Evolutionary conservation across 2,797 vertebrate species (phyloP), one percentile per base, ranked within the genome.

Genomic region (Galago senegalensis): DNA sequence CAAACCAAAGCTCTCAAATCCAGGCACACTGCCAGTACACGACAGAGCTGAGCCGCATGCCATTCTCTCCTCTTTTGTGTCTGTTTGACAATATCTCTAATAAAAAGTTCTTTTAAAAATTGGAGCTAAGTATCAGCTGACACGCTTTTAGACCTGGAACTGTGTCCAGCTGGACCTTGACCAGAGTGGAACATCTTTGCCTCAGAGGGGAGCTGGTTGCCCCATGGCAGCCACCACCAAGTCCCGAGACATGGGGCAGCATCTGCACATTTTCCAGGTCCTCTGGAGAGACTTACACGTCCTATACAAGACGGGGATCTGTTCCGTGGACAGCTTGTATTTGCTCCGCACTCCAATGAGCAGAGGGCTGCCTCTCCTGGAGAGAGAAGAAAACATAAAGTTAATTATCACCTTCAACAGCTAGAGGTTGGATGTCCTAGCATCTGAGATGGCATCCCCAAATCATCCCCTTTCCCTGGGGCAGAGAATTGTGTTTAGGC

Each of bases 321-420:
- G 98, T 89, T 99, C 99, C 7, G 99, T 99, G 83, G 98, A 99
- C 85, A 99, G 99, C 94, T 99, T 99, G 70, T 99, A 99, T 98
- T 99, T 99, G 97, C 99, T 99, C 90, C 99, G 99, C 93, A 99
- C 99, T 37, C 99, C 99, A 58, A 99, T 99, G 84, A 99, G 99
- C 97, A 99, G 96, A 16, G 99, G 99, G 96, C 99, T 99, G 96
- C 99, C 99, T 98, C 99, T 99, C 98, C 99, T 99, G 98, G 25
- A 81, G 94, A 84, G n/a, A 58, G 0, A 97, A 97, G 69, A 97
- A 61, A 31, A 53, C 37, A 13, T 5, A 12, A 9, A 34, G 21
- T 90, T 60, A 76, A 11, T 61, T 6, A 40, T 5, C 0, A 10
- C 65, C 23, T 31, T 25, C 4, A 25, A 67, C 14, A 89, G 5